A percentile compares a stretch with the other conserved stretches of the same genome.
Evolutionary conservation across 2,888 invertebrate species (phyloP).

Genomic region (Caenorhabditis afra): DNA sequence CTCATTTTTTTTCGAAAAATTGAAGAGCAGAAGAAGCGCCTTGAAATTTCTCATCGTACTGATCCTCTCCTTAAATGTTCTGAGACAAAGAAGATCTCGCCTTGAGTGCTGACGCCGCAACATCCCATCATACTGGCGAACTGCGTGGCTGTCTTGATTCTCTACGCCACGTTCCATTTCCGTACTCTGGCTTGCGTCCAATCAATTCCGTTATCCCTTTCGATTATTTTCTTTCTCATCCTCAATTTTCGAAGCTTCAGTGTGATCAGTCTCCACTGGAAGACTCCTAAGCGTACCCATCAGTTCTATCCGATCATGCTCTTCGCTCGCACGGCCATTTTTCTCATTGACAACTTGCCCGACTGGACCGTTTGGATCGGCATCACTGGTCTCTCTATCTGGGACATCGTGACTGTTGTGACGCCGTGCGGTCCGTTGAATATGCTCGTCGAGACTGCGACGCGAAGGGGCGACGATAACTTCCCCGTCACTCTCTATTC

Average conservation of each 20-base stretch:
- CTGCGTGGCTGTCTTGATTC: constrained; percentile 19
- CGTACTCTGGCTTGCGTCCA: background rate
- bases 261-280: constrained; percentile 46
- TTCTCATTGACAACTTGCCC: constrained; percentile 31
- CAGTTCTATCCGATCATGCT: constrained; percentile 51
- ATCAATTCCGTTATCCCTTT: constrained; percentile 18
- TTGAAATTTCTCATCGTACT: too few species aligned
- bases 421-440: constrained; percentile 51
- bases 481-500: constrained; percentile 45
- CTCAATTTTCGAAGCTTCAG: constrained; percentile 46
- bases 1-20: too few species aligned
- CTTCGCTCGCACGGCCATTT: constrained; percentile 37
- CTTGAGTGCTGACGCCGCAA: too few species aligned
- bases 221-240: constrained; percentile 15
- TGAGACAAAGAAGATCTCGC: too few species aligned
- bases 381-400: constrained; percentile 13
- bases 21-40: too few species aligned
- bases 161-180: constrained; percentile 29
- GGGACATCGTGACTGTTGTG: constrained; percentile 51
- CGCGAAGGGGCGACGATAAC: constrained; percentile 38
- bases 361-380: constrained; percentile 57
- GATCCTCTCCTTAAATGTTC: too few species aligned
- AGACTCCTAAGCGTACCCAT: constrained; percentile 12
- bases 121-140: constrained; percentile 12
- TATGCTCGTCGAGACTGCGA: constrained; percentile 34